These are phyloP conservation scores for Eonycteris spelaea DNA, from an alignment of 2,113 vertebrate species.

Conservation along the genomic window DNA sequence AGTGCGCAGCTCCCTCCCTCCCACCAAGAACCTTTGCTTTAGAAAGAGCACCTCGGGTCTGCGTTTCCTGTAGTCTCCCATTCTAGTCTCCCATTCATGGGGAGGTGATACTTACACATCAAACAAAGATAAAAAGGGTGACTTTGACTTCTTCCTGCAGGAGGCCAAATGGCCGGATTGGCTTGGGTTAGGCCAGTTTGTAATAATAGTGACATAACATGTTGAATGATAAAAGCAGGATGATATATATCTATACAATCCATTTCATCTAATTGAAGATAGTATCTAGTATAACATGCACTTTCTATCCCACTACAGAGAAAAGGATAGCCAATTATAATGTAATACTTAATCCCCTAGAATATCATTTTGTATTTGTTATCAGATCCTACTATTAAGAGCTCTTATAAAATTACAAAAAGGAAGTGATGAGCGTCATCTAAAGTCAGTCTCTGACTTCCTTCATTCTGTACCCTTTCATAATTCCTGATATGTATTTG, in stretches of 20 bases:
- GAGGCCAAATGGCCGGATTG: not conserved
- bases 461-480: not conserved
- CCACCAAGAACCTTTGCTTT: not conserved
- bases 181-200: not conserved
- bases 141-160: not conserved
- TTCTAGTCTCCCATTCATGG: not conserved
- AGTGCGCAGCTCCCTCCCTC: too few species aligned
- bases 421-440: not conserved
- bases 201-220: not conserved
- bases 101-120: not conserved
- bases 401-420: not conserved
- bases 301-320: not conserved
- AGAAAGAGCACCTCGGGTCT: not conserved
- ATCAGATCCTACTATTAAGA: not conserved
- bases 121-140: not conserved
- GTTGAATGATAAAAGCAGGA: not conserved
- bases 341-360: not conserved
- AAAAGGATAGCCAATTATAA: not conserved
- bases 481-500: not conserved
- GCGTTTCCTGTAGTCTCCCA: not conserved
- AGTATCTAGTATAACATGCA: not conserved
- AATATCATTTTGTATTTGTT: not conserved
- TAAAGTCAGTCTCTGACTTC: not conserved
- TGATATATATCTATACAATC: not conserved
- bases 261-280: not conserved